These are phyloP conservation scores for Equus quagga DNA, from an alignment of 2,113 vertebrate species.

Conservation along the genomic window DNA sequence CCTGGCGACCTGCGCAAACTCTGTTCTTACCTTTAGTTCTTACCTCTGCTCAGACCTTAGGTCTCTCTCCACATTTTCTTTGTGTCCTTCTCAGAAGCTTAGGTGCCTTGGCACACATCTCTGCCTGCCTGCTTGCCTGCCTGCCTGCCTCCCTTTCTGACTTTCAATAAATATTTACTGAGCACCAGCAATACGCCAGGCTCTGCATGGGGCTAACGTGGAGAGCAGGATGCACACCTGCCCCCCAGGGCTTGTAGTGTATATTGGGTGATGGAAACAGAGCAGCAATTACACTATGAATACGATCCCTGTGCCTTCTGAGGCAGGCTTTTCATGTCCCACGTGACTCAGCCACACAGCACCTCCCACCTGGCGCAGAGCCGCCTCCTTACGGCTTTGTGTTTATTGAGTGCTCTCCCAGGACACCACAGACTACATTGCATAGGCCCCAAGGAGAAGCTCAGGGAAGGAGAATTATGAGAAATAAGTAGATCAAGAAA, in stretches of 20 bases:
- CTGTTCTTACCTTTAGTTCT: background rate
- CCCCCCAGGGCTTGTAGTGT: background rate
- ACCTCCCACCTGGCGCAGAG: background rate
- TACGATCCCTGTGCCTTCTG: background rate
- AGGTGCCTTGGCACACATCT: background rate
- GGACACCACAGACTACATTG: background rate
- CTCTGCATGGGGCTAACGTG: fast-evolving
- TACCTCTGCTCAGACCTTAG: background rate
- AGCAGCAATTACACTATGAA: background rate
- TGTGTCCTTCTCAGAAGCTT: background rate
- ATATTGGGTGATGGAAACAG: background rate
- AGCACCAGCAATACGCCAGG: background rate
- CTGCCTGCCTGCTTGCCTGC: background rate
- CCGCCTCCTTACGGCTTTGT: background rate
- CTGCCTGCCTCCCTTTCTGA: background rate
- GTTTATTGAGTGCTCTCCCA: background rate
- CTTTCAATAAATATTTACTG: background rate
- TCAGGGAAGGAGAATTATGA: background rate
- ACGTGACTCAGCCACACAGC: background rate
- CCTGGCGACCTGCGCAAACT: background rate
- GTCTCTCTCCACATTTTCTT: background rate
- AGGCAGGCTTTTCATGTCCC: background rate
- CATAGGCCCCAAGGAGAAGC: background rate
- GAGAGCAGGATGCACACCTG: background rate
- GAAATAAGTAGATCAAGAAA: background rate